Percentiles rank a stretch among this genome's conserved stretches.
phyloP scores from a whole-genome alignment of 2,888 invertebrate genomes.

The Drosophila rubida region DNA sequence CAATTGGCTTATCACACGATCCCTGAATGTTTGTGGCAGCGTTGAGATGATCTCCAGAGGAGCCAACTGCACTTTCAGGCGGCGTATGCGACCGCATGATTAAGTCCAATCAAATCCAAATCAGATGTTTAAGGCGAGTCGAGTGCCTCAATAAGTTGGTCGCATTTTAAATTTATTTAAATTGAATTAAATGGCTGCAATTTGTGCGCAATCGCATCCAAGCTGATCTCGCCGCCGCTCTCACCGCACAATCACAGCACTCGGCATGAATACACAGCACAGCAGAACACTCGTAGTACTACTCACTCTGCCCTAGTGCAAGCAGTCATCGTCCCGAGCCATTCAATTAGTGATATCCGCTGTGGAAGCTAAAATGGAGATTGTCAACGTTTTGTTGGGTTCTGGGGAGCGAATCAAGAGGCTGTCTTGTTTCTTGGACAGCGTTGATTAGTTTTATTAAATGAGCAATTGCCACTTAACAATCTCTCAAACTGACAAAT shows the following conservation, averaged over 20 bases:
- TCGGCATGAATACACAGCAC: conserved; percentile 41
- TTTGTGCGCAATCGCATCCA: conserved; percentile 65
- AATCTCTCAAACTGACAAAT: conserved; percentile 41
- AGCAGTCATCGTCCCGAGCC: conserved; percentile 62
- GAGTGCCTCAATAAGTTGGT: conserved; percentile 62
- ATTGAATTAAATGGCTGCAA: conserved; percentile 81
- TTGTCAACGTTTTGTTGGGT: conserved; percentile 63
- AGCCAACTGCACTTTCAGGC: conserved; percentile 18
- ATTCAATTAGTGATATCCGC: conserved; percentile 82
- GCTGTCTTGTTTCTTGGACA: conserved; percentile 56
- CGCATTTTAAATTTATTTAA: conserved; percentile 80
- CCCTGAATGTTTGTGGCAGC: neutral
- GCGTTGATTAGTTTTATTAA: conserved; percentile 75
- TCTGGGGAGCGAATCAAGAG: conserved; percentile 19
- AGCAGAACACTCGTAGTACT: conserved; percentile 6
- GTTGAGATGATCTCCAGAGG: neutral
- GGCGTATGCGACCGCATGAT: conserved; percentile 24
- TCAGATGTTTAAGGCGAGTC: conserved; percentile 49
- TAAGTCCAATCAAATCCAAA: conserved; percentile 59
- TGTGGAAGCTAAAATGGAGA: conserved; percentile 77
- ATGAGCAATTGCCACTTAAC: conserved; percentile 77
- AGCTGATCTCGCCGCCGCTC: conserved; percentile 44
- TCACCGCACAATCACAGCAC: conserved; percentile 53
- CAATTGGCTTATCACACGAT: neutral
- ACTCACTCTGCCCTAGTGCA: conserved; percentile 20